Evolutionary conservation across 2,797 vertebrate genomes (phyloP).

Genomic region (Poecile montanus): DNA sequence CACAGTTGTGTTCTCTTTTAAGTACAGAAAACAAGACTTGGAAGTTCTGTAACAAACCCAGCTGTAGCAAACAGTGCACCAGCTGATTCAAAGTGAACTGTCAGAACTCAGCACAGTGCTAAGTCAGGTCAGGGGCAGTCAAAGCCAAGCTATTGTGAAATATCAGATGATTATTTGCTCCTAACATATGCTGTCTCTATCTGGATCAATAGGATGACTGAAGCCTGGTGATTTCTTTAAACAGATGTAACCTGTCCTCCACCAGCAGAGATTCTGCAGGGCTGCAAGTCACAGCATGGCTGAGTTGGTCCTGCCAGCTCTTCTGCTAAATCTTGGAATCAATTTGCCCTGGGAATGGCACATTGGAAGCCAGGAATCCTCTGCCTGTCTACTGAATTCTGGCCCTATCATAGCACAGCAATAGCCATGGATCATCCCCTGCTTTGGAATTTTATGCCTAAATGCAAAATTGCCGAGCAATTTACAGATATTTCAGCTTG

Average conservation of each 20-base stretch:
- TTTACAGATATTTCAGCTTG: conserved; percentile 66
- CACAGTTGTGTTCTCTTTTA: background rate
- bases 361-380: background rate
- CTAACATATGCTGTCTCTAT: background rate
- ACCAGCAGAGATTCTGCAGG: background rate
- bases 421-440: background rate
- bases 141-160: background rate
- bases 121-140: background rate
- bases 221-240: background rate
- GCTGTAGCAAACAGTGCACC: background rate
- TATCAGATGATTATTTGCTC: background rate
- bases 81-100: background rate
- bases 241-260: background rate
- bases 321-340: background rate
- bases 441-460: conserved; percentile 11
- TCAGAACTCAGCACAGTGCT: background rate
- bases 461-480: conserved; percentile 36
- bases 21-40: background rate
- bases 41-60: background rate
- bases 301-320: background rate
- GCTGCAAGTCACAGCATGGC: background rate
- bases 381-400: background rate
- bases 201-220: background rate
- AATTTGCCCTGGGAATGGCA: background rate
- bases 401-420: background rate